These are phyloP conservation scores for Laupala kohalensis DNA, from an alignment of 1,140 invertebrate genomes.

Conservation along the genomic window DNA sequence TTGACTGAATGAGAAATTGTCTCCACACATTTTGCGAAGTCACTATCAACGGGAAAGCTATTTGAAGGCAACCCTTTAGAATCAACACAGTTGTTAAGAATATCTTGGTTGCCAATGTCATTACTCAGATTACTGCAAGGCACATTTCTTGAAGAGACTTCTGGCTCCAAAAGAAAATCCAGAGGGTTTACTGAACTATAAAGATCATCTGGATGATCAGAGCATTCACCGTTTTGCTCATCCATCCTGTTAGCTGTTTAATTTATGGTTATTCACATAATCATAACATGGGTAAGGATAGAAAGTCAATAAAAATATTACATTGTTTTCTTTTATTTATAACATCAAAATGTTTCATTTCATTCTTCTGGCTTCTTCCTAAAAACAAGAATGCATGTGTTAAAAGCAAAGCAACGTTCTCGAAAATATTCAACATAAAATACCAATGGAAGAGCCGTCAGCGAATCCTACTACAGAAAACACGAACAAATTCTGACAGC, in stretches of 20 bases:
- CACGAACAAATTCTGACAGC: not conserved
- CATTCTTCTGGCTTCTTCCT: too few relatives aligned
- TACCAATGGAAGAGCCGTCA: too few relatives aligned
- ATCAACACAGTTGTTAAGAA: not conserved
- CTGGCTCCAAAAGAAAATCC: conserved; percentile 13
- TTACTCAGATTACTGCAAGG: not conserved
- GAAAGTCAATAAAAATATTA: not conserved
- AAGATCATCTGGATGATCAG: conserved; percentile 7
- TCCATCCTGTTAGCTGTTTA: conserved; percentile 1
- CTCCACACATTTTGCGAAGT: not conserved
- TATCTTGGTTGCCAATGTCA: not conserved
- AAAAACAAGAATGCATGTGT: too few relatives aligned
- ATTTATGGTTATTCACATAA: not conserved
- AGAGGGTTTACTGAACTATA: conserved; percentile 1
- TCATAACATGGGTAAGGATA: not conserved
- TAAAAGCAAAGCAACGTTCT: too few relatives aligned
- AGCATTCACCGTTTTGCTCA: conserved; percentile 10
- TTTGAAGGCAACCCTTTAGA: not conserved
- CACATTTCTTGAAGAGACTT: conserved; percentile 4
- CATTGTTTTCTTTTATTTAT: too few relatives aligned
- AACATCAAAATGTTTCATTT: too few relatives aligned
- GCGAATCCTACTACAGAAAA: too few relatives aligned
- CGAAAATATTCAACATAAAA: too few relatives aligned
- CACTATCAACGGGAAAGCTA: not conserved
- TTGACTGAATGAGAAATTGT: too few relatives aligned